Percentiles rank a stretch among this genome's conserved stretches.
phyloP scores from a whole-genome alignment of 1,140 invertebrate species.

The Drosophila pseudoobscura region DNA sequence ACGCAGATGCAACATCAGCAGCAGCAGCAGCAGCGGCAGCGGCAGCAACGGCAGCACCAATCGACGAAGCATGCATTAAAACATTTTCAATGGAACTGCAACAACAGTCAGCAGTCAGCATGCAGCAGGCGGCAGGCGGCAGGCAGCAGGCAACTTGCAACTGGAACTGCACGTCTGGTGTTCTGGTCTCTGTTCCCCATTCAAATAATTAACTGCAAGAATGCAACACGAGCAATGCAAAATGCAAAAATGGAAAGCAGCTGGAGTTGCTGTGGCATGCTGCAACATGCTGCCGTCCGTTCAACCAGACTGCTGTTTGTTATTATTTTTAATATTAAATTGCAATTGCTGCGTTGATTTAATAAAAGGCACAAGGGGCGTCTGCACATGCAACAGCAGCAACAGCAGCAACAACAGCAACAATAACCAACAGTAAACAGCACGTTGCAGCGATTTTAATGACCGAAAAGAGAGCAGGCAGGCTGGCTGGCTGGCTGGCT shows the following conservation, averaged over 20 bases:
- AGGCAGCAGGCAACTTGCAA: slow-evolving; percentile 33
- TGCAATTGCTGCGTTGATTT: slow-evolving; percentile 81
- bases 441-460: slow-evolving; percentile 77
- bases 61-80: slow-evolving; percentile 79
- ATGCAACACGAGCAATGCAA: slow-evolving; percentile 75
- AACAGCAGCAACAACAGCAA: slow-evolving; percentile 19
- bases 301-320: slow-evolving; percentile 64
- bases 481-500: too few species aligned
- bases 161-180: slow-evolving; percentile 43
- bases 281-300: slow-evolving; percentile 11
- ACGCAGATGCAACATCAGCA: slow-evolving; percentile 71
- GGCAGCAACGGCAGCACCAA: slow-evolving; percentile 30
- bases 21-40: slow-evolving; percentile 12
- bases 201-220: slow-evolving; percentile 80
- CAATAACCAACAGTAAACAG: slow-evolving; percentile 72
- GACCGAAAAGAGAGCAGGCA: slow-evolving; percentile 51
- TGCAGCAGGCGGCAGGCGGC: too few species aligned
- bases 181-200: slow-evolving; percentile 54
- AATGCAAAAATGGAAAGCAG: slow-evolving; percentile 43
- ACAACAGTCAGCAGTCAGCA: too few species aligned
- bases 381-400: slow-evolving; percentile 19
- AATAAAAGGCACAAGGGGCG: slow-evolving; percentile 54
- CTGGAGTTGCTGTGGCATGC: slow-evolving; percentile 35
- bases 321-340: slow-evolving; percentile 83
- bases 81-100: slow-evolving; percentile 80